These are phyloP conservation scores for Proterorhinus semilunaris DNA, from an alignment of 2,113 vertebrate genomes.

Conservation along the genomic window DNA sequence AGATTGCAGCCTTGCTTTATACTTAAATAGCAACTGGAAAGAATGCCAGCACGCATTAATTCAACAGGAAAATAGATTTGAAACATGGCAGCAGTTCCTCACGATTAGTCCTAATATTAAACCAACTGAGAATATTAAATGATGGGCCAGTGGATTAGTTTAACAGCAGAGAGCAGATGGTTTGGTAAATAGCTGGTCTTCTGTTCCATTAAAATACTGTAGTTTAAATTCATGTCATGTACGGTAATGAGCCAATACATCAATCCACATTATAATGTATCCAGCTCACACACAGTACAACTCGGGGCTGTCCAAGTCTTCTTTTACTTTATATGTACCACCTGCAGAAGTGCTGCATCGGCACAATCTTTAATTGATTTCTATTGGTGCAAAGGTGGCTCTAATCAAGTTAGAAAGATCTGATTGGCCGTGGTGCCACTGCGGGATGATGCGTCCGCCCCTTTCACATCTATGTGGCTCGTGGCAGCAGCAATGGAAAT, in stretches of 20 bases:
- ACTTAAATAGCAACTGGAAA: constrained; percentile 15
- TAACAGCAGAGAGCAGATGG: constrained; percentile 28
- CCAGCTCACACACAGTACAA: not conserved
- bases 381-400: constrained; percentile 51
- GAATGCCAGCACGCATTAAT: constrained; percentile 13
- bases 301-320: not conserved
- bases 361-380: constrained; percentile 40
- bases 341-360: constrained; percentile 43
- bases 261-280: not conserved
- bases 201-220: constrained; percentile 11
- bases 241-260: constrained; percentile 3
- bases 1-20: constrained; percentile 10
- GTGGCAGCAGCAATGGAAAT: constrained; percentile 7
- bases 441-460: constrained; percentile 20
- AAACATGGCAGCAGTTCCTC: constrained; percentile 14
- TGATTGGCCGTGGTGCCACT: constrained; percentile 48
- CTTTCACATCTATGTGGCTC: constrained; percentile 29
- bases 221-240: constrained; percentile 1
- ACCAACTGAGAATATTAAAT: constrained; percentile 19
- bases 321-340: constrained; percentile 15
- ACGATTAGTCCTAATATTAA: constrained; percentile 32
- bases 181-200: constrained; percentile 13
- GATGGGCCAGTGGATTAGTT: constrained; percentile 8
- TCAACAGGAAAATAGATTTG: constrained; percentile 29
- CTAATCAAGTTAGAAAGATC: constrained; percentile 43